A percentile compares a stretch with the other conserved stretches of the same genome.
Conservation (phyloP, 2,888 invertebrate species). For the Biston betularia region DNA sequence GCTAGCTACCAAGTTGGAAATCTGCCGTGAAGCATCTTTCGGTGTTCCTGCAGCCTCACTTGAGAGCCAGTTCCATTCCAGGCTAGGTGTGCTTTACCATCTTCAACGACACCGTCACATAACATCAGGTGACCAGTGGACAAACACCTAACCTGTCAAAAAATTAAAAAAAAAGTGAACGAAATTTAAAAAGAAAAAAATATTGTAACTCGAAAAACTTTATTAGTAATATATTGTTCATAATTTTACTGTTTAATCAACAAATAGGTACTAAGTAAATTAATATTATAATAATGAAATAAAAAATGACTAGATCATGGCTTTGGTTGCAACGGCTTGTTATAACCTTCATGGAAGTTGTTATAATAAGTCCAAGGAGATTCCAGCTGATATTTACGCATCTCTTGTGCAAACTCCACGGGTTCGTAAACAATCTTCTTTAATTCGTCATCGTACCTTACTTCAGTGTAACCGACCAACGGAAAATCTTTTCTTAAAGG, state of each 20-base stretch:
- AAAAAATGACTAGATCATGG: not conserved
- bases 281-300: not conserved
- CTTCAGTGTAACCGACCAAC: conserved; percentile 73
- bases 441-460: conserved; percentile 77
- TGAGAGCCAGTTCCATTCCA: no score
- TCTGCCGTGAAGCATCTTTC: no score
- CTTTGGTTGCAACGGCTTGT: conserved; percentile 49
- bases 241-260: no score
- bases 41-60: no score
- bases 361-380: conserved; percentile 75
- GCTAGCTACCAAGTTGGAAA: no score
- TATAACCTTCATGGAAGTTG: conserved; percentile 72
- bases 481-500: conserved; percentile 80
- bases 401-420: conserved; percentile 73
- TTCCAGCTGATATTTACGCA: conserved; percentile 62
- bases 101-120: no score
- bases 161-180: no score
- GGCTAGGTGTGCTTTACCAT: no score
- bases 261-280: not conserved
- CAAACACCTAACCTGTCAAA: no score
- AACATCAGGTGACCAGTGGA: no score
- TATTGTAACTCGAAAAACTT: not conserved
- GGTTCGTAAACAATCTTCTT: conserved; percentile 80
- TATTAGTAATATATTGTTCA: not conserved
- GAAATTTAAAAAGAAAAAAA: no score